A percentile compares a stretch with the other conserved stretches of the same genome.
Conservation (phyloP, 2,113 vertebrate genomes). For the Sceloporus tristichus region DNA sequence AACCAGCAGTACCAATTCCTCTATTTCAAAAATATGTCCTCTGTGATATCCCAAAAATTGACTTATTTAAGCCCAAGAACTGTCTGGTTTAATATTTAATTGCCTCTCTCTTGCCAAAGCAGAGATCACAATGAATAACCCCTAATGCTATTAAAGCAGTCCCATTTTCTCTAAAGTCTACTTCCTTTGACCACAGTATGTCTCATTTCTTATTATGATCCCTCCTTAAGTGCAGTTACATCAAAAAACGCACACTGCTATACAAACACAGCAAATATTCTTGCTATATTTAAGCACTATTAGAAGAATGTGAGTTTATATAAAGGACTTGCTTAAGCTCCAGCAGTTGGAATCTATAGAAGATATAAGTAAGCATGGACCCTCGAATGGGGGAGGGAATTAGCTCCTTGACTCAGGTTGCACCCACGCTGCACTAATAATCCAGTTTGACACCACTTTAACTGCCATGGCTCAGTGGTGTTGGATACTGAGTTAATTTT, state of each 20-base stretch:
- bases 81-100: constrained; percentile 10
- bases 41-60: too few species aligned
- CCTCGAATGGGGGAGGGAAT: too few species aligned
- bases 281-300: not conserved
- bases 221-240: not conserved
- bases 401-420: too few species aligned
- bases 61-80: not conserved
- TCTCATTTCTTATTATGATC: not conserved
- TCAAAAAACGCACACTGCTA: not conserved
- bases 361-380: too few species aligned
- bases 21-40: not conserved
- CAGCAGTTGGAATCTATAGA: not conserved
- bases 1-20: not conserved
- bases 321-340: not conserved
- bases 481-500: not conserved
- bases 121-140: not conserved
- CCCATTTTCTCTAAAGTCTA: not conserved
- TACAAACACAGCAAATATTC: not conserved
- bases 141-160: not conserved
- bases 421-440: too few species aligned
- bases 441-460: too few species aligned
- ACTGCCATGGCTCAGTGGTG: too few species aligned
- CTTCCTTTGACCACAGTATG: not conserved
- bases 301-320: not conserved
- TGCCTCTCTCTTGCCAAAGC: not conserved